Conservation (phyloP, 2,888 invertebrate species). For the Lacanobia wlatinum region DNA sequence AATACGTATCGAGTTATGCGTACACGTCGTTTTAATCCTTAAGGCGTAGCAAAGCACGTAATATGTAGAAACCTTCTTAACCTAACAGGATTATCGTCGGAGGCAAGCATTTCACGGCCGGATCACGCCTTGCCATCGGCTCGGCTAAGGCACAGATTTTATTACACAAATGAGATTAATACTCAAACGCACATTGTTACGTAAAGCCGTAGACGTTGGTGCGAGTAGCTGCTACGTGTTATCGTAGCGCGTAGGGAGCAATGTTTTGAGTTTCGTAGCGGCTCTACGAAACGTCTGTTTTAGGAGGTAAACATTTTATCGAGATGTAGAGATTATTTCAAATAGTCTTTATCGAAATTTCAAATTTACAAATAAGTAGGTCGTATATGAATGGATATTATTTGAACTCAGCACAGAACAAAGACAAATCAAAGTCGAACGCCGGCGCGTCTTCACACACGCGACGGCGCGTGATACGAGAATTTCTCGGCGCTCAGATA, state of each 20-base stretch:
- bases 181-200: constrained; percentile 79
- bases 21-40: constrained; percentile 91
- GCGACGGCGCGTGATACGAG: constrained; percentile 34
- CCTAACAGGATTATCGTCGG: constrained; percentile 93
- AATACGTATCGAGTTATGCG: constrained; percentile 84
- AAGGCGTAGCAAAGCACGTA: constrained; percentile 93
- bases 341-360: constrained; percentile 9
- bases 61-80: constrained; percentile 94
- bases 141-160: constrained; percentile 89
- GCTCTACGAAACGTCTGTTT: constrained; percentile 20
- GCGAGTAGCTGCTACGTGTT: constrained; percentile 52
- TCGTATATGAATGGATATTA: constrained; percentile 22
- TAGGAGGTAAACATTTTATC: background rate
- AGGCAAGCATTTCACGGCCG: constrained; percentile 91
- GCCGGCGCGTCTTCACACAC: constrained; percentile 43
- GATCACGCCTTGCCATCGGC: constrained; percentile 87
- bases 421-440: constrained; percentile 57
- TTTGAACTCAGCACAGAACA: constrained; percentile 50
- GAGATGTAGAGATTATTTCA: constrained; percentile 37
- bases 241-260: constrained; percentile 39
- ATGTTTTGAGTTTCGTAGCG: constrained; percentile 47
- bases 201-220: constrained; percentile 62
- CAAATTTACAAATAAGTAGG: background rate
- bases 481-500: constrained; percentile 52
- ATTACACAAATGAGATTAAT: constrained; percentile 91